Evolutionary conservation across 2,113 vertebrate genomes (phyloP).

Genomic region (Physeter macrocephalus): DNA sequence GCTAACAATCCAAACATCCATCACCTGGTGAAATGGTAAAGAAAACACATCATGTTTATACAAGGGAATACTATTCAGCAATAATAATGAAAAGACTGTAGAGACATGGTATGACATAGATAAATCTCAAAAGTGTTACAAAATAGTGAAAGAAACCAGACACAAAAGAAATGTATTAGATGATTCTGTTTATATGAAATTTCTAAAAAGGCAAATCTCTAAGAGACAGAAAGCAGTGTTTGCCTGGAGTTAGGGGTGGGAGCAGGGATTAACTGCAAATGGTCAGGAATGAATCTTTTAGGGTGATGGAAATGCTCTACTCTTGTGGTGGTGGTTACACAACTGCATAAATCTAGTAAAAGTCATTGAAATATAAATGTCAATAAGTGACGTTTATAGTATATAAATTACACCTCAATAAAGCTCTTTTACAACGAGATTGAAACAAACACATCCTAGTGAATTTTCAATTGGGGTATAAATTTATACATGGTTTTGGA

Average conservation of each 20-base stretch:
- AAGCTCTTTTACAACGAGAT: not conserved
- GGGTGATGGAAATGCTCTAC: not conserved
- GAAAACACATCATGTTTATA: not conserved
- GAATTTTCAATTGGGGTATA: not conserved
- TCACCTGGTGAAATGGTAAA: not conserved
- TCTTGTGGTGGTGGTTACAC: not conserved
- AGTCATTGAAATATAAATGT: not conserved
- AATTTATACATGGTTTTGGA: not conserved
- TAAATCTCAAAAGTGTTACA: not conserved
- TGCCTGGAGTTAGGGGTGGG: not conserved
- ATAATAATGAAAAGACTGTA: not conserved
- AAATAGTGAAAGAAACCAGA: not conserved
- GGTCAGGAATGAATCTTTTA: not conserved
- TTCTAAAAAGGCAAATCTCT: not conserved
- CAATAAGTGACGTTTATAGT: not conserved
- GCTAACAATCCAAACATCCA: not conserved
- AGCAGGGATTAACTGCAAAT: not conserved
- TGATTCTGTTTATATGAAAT: not conserved
- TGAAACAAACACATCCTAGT: not conserved
- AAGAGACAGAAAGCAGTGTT: not conserved
- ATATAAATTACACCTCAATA: not conserved
- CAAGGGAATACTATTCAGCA: not conserved
- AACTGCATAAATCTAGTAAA: not conserved
- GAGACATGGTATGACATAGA: not conserved
- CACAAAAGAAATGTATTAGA: not conserved